Percentiles rank a stretch among this genome's conserved stretches.
These are phyloP conservation scores for Corythaixoides concolor DNA, from an alignment of 2,113 vertebrate species.

Conservation along the genomic window DNA sequence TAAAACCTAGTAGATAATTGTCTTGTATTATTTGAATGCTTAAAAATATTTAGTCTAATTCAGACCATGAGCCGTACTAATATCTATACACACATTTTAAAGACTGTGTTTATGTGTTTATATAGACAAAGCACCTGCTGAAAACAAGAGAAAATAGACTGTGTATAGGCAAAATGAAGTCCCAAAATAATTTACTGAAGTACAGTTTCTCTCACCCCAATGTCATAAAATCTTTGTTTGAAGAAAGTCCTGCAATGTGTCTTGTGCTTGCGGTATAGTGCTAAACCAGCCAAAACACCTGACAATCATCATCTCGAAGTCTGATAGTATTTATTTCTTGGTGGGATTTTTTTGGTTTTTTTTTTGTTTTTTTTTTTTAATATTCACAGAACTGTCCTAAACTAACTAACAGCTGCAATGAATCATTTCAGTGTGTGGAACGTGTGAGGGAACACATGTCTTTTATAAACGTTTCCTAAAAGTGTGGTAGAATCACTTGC, in stretches of 20 bases:
- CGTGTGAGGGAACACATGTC: accelerated
- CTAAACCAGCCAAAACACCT: neutral
- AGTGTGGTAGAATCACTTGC: neutral
- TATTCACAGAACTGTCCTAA: neutral
- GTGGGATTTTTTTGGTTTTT: no score
- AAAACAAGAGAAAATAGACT: conserved; percentile 44
- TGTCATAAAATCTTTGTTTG: neutral
- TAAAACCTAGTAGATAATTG: neutral
- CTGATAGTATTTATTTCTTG: neutral
- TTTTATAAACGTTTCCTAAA: neutral
- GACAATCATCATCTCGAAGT: neutral
- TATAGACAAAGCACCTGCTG: conserved; percentile 25
- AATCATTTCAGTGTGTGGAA: neutral
- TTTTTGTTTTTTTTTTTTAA: neutral
- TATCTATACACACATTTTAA: neutral
- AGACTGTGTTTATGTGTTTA: conserved; percentile 2
- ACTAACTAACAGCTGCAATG: neutral
- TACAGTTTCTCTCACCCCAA: neutral
- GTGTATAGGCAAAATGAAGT: conserved; percentile 14
- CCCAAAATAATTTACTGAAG: conserved; percentile 46
- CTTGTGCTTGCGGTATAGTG: neutral
- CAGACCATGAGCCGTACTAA: conserved; percentile 9
- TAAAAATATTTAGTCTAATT: conserved; percentile 21
- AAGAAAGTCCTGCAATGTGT: neutral
- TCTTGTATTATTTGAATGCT: neutral